phyloP scores from a whole-genome alignment of 2,888 invertebrate genomes.

The Stratiomys singularior region DNA sequence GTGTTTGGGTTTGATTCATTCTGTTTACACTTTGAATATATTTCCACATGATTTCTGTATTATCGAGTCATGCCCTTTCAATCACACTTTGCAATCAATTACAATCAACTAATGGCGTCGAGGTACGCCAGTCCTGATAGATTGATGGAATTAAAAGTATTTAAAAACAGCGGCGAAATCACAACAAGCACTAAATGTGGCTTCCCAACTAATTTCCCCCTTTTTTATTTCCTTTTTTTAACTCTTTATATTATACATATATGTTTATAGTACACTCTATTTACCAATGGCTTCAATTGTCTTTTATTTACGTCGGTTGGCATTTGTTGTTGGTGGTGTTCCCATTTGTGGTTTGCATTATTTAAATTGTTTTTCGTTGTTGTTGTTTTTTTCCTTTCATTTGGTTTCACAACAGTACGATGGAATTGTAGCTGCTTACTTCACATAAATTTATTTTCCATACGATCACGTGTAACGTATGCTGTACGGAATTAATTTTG shows the following conservation, averaged over 20 bases:
- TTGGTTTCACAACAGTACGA: not conserved
- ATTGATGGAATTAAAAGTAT: not conserved
- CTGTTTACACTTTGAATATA: not conserved
- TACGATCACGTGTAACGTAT: constrained; percentile 2
- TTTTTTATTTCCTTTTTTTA: too few relatives aligned
- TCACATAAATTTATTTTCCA: not conserved
- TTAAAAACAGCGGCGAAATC: not conserved
- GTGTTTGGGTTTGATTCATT: not conserved
- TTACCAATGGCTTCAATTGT: too few relatives aligned
- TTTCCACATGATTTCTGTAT: not conserved
- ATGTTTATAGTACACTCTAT: too few relatives aligned
- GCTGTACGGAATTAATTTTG: constrained; percentile 1
- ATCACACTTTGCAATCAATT: not conserved
- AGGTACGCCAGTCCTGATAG: too few relatives aligned
- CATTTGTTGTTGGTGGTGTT: not conserved
- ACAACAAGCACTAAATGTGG: not conserved
- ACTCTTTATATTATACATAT: too few relatives aligned
- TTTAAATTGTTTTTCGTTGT: not conserved
- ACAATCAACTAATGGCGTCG: not conserved
- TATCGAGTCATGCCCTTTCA: not conserved
- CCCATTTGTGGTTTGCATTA: not conserved
- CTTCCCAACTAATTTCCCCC: not conserved
- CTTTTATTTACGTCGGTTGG: too few relatives aligned
- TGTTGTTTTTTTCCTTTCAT: not conserved
- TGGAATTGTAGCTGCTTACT: not conserved